Conservation (phyloP, 2,113 vertebrate species). For the Leiothrix lutea region DNA sequence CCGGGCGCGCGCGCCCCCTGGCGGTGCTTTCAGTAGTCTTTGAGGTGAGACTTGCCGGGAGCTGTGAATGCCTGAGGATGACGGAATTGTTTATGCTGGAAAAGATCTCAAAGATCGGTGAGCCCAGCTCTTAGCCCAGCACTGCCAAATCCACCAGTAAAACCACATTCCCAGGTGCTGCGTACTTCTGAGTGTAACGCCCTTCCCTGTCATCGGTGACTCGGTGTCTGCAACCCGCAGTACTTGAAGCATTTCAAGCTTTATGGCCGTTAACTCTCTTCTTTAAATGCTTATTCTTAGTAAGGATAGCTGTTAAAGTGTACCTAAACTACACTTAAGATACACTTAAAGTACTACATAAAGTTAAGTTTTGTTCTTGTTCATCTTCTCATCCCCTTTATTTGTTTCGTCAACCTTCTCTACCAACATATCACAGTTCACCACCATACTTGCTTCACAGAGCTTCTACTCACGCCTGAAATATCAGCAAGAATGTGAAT, state of each 20-base stretch:
- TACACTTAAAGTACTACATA: not conserved
- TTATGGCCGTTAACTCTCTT: not conserved
- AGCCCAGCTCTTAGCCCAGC: not conserved
- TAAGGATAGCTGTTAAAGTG: not conserved
- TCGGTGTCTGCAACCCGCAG: not conserved
- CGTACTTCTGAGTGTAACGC: not conserved
- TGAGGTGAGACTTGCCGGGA: fast-evolving
- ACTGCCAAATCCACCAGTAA: not conserved
- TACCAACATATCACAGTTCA: not conserved
- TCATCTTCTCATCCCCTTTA: not conserved
- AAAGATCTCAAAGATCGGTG: not conserved
- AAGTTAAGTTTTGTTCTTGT: not conserved
- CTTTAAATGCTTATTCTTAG: not conserved
- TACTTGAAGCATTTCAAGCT: not conserved
- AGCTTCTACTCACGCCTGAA: not conserved
- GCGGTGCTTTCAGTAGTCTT: fast-evolving
- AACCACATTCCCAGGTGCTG: no score
- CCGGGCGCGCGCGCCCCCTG: not conserved
- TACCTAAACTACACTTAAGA: not conserved
- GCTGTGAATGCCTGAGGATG: not conserved
- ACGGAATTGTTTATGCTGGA: fast-evolving
- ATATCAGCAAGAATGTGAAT: not conserved
- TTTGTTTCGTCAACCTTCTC: not conserved
- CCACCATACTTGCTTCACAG: not conserved
- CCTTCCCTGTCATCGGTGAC: not conserved